phyloP scores from a whole-genome alignment of 1,140 invertebrate species.

The Magallana angulata region DNA sequence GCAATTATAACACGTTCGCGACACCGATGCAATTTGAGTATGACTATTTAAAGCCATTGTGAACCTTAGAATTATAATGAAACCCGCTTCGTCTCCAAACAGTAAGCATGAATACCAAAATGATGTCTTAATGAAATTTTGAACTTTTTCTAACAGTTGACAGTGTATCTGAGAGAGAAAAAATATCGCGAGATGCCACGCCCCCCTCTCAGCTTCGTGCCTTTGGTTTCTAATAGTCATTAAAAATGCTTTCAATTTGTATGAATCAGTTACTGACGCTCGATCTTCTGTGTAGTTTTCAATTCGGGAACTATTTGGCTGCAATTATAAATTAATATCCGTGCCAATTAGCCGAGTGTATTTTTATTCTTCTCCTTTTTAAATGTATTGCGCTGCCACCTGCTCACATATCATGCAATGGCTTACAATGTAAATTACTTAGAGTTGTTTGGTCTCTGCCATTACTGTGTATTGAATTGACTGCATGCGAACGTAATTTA shows the following conservation, averaged over 20 bases:
- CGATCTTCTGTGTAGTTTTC: slow-evolving; percentile 22
- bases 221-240: background rate
- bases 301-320: slow-evolving; percentile 14
- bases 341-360: slow-evolving; percentile 21
- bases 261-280: slow-evolving; percentile 11
- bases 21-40: slow-evolving; percentile 27
- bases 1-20: slow-evolving; percentile 28
- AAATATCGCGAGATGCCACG: background rate
- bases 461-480: too few species aligned
- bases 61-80: slow-evolving; percentile 15
- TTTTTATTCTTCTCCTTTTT: background rate
- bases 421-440: background rate
- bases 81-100: slow-evolving; percentile 23
- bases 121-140: slow-evolving; percentile 37
- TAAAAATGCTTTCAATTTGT: slow-evolving; percentile 23
- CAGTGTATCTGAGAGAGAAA: slow-evolving; percentile 4
- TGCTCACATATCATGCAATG: slow-evolving; percentile 26
- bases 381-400: background rate
- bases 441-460: too few species aligned
- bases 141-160: slow-evolving; percentile 7
- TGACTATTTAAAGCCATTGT: slow-evolving; percentile 22
- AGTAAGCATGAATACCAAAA: slow-evolving; percentile 14
- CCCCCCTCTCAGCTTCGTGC: slow-evolving; percentile 20
- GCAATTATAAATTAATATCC: slow-evolving; percentile 35
- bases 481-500: too few species aligned